phyloP scores from a whole-genome alignment of 2,888 invertebrate genomes.

The Prosopocoilus inquinatus region DNA sequence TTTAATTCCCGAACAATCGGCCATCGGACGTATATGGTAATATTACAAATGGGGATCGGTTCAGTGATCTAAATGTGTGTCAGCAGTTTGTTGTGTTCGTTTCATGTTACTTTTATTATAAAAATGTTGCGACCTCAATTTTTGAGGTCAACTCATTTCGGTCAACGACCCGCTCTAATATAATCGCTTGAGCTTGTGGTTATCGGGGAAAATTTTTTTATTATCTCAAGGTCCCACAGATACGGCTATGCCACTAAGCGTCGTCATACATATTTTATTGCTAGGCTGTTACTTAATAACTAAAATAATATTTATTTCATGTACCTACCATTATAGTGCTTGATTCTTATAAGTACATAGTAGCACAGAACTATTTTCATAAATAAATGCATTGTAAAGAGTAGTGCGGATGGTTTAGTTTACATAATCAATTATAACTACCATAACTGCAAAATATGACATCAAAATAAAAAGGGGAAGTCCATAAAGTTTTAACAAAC shows the following conservation, averaged over 20 bases:
- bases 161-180: constrained; percentile 37
- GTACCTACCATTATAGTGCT: no score
- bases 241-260: background rate
- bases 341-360: no score
- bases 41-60: constrained; percentile 29
- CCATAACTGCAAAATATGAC: no score
- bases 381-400: no score
- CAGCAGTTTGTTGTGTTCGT: constrained; percentile 48
- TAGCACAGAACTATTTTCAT: no score
- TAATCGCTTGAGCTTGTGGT: background rate
- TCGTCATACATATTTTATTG: no score
- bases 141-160: constrained; percentile 65
- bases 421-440: no score
- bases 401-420: no score
- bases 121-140: constrained; percentile 63
- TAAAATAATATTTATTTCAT: no score
- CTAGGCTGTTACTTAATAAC: no score
- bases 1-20: constrained; percentile 1
- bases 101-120: constrained; percentile 53
- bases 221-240: constrained; percentile 21
- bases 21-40: constrained; percentile 4
- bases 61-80: constrained; percentile 50
- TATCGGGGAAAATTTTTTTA: constrained; percentile 11
- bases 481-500: no score
- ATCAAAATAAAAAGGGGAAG: no score